Evolutionary conservation across 2,113 vertebrate species (phyloP), one percentile per base, ranked within the genome.

Genomic region (Python bivittatus): DNA sequence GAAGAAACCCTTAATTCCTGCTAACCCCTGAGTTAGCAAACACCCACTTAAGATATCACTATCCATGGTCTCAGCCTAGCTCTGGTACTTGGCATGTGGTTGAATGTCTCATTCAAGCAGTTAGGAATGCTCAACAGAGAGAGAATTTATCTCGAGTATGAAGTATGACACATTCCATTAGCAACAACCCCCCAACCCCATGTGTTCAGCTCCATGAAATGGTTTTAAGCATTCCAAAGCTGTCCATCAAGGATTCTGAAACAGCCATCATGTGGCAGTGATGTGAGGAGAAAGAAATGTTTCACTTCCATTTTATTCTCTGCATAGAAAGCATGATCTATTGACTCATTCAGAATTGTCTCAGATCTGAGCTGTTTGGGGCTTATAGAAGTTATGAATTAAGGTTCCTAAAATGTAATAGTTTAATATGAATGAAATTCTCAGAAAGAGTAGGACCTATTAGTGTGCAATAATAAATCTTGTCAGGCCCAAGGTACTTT

Each of bases 171-270:
- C 60, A 72, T 94, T 94, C 97, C 96, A 96, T 97, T 97, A 97
- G 91, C 93, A 96, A 95, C 93, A 83, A 89, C 94, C 94, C 96
- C 96, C 94, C 94, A 96, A 96, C 8, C 6, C 10, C 97, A 98
- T 97, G 96, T 96, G 95, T 97, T 98, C 98, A 98, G 97, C 92
- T 96, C 96, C 96, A 88, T 96, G 97, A 96, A 95, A 97, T 96
- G 94, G 95, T 95, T 93, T 91, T 96, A 95, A 97, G 94, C 94
- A 86, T 96, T 97, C 92, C 92, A 94, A 93, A 97, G 95, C 96
- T 97, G 98, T 99, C 97, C 96, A 98, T 98, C 98, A 98, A 97
- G 96, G 94, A 93, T 95, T 96, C 95, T 93, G 95, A 97, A 96
- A 91, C 92, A 56, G 90, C 95, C 97, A 95, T 96, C 95, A 94